A percentile compares a stretch with the other conserved stretches of the same genome.
phyloP scores from a whole-genome alignment of 2,797 vertebrate species.

The Phoeniculus purpureus region DNA sequence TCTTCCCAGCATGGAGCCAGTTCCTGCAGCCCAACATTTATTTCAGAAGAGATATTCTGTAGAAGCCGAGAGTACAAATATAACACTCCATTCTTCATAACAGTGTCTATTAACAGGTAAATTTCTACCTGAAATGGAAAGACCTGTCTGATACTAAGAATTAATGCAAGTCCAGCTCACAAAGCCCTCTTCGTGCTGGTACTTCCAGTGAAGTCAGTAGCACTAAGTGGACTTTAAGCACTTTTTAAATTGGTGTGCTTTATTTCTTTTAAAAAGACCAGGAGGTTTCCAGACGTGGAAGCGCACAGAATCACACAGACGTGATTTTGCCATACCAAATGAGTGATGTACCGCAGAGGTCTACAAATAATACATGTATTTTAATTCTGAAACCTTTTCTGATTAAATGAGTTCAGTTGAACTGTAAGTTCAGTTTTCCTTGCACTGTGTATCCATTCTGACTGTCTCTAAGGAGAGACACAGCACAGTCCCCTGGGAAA shows the following conservation, averaged over 20 bases:
- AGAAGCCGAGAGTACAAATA: neutral
- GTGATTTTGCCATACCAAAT: neutral
- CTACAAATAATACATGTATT: neutral
- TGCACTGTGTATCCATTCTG: neutral
- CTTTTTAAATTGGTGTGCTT: neutral
- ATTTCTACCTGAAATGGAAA: neutral
- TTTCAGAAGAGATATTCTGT: neutral
- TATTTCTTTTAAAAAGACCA: neutral
- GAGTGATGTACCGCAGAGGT: neutral
- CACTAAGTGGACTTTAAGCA: neutral
- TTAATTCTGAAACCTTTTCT: neutral
- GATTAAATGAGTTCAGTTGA: neutral
- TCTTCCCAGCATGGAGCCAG: neutral
- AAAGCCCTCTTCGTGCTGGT: neutral
- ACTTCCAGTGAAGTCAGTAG: neutral
- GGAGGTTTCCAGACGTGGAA: neutral
- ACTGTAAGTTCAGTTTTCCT: neutral
- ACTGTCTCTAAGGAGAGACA: neutral
- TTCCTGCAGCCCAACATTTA: neutral
- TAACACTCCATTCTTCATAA: neutral
- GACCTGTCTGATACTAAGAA: neutral
- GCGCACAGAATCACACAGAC: neutral
- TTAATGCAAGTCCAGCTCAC: neutral
- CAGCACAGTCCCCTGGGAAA: neutral
- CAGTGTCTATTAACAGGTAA: neutral